Evolutionary conservation across 2,113 vertebrate genomes (phyloP).

Genomic region (Corvus moneduloides): DNA sequence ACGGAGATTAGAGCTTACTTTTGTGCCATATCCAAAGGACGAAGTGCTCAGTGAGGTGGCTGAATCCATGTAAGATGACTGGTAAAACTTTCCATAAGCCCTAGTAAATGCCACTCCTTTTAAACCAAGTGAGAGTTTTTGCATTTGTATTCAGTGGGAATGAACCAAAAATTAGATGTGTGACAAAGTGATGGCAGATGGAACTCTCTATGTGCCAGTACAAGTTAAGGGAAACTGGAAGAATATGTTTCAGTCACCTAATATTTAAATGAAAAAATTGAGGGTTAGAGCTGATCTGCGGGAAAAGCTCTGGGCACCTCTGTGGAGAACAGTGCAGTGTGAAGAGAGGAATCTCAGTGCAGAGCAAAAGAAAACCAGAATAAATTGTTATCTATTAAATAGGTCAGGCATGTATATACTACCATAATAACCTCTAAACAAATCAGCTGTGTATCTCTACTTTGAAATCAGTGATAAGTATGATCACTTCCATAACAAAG

Average conservation of each 20-base stretch:
- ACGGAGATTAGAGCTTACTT: neutral
- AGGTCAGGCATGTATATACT: neutral
- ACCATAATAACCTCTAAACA: neutral
- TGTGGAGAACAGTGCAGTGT: neutral
- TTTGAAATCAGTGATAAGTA: neutral
- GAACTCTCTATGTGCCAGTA: neutral
- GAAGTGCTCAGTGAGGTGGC: neutral
- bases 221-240: neutral
- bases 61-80: neutral
- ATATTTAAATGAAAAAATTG: neutral
- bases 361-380: neutral
- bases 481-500: neutral
- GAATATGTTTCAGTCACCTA: neutral
- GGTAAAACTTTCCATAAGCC: neutral
- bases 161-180: neutral
- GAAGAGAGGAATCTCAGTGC: neutral
- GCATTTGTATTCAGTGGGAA: neutral
- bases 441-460: neutral
- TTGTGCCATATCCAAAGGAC: neutral
- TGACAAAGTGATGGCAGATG: neutral
- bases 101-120: neutral
- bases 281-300: neutral
- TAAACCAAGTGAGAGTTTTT: neutral
- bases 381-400: neutral
- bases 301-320: neutral